Base-by-base conservation (phyloP, 2,113 vertebrate genomes). In the Festucalex cinctus region DNA sequence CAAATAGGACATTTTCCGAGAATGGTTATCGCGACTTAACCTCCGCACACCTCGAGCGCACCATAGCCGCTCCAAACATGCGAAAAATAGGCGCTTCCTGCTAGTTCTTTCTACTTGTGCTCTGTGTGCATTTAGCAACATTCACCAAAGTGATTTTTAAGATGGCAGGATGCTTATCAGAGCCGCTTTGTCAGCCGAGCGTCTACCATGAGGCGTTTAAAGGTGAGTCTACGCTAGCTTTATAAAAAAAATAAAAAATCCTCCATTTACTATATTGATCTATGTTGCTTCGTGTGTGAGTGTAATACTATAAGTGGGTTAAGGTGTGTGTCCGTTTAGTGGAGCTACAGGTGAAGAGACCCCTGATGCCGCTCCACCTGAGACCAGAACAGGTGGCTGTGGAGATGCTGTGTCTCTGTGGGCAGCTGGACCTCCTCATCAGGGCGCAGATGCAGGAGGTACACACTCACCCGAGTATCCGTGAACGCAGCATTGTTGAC, bases 371-470 rank as follows among this genome's bases (percentile, higher is more conserved):
- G 0, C 66, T 92, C 63, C 91, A 85, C 37, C 80, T 93, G 81
- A 92, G 88, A 78, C 85, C 89, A 9, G 89, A 92, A 68, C 92
- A 92, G 84, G 91, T 93, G 76, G 92, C 90, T 16, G 70, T 93
- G 80, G 92, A 94, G 87, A 93, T 94, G 89, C 53, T 92, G 78
- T 91, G 88, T 79, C 91, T 93, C 0, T 93, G 92, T 68, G 88
- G 90, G 44, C 92, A 93, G 65, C 88, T 93, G 79, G 92, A 93
- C 84, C 88, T 93, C n/a, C 87, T 93, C 65, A 89, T 93, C 81
- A 86, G 91, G 75, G 89, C 90, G 2, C 92, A 94, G 86, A 91
- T 91, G 71, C 88, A 92, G 66, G 90, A 92, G 89, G 92, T 92
- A 73, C 60, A 32, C 14, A 19, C 46, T 20, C 46, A 20, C 7